Evolutionary conservation across 1,140 invertebrate genomes (phyloP).

Genomic region (Drosophila pruinosa): DNA sequence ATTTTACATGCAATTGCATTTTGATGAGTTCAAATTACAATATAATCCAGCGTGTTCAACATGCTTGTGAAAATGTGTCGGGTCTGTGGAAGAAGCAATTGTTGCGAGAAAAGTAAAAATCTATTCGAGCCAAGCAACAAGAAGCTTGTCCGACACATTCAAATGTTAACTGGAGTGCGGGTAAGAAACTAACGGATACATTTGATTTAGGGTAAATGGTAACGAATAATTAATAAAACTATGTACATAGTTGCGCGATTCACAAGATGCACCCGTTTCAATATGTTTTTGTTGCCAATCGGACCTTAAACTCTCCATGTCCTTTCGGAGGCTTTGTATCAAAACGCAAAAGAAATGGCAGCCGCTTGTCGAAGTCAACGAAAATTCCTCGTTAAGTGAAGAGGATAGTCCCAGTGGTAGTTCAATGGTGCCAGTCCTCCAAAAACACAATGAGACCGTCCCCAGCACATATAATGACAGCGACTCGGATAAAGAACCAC

Average conservation of each 20-base stretch:
- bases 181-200: conserved; percentile 2
- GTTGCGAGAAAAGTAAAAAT: conserved; percentile 36
- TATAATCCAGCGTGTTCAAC: not conserved
- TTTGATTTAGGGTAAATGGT: not conserved
- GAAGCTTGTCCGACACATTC: conserved; percentile 39
- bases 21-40: conserved; percentile 18
- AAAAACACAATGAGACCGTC: not conserved
- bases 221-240: not conserved
- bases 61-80: conserved; percentile 51
- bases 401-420: not conserved
- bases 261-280: conserved; percentile 24
- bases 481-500: conserved; percentile 16
- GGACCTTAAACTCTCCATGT: conserved; percentile 42
- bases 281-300: conserved; percentile 57
- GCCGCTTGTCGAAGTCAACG: not conserved
- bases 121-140: conserved; percentile 43
- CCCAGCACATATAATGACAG: conserved; percentile 9
- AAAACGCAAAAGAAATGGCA: conserved; percentile 52
- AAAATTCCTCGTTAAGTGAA: conserved; percentile 11
- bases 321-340: conserved; percentile 52
- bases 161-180: conserved; percentile 43
- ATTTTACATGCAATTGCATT: conserved; percentile 14
- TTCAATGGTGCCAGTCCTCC: not conserved
- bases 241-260: conserved; percentile 18
- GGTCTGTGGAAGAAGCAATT: conserved; percentile 43